Evolutionary conservation across 2,797 vertebrate species (phyloP).

Genomic region (Halcyon chelicuti): DNA sequence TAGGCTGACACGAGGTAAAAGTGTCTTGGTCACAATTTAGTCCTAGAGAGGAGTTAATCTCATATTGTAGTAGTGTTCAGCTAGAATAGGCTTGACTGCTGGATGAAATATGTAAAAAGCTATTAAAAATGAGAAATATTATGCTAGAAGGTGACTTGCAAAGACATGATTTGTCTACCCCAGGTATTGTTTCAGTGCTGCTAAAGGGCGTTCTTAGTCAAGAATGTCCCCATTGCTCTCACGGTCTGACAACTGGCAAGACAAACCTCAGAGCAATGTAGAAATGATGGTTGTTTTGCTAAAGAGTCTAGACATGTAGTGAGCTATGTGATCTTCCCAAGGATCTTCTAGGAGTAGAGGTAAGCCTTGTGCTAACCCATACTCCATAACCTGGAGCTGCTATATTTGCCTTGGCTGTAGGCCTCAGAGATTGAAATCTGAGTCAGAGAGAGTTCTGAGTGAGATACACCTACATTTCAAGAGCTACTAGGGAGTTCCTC

Average conservation of each 20-base stretch:
- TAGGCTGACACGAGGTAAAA: neutral
- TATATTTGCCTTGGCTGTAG: neutral
- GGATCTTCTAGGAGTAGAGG: neutral
- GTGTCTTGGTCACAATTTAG: neutral
- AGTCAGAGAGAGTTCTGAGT: neutral
- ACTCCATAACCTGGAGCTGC: neutral
- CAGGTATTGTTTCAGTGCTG: neutral
- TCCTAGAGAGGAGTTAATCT: neutral
- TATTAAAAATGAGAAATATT: neutral
- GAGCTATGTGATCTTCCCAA: neutral
- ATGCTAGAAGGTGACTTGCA: neutral
- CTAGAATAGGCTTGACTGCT: neutral
- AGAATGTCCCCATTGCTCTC: neutral
- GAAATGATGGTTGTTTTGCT: neutral
- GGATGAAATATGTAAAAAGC: neutral
- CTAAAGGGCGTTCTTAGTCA: rapidly evolving
- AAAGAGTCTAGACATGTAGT: neutral
- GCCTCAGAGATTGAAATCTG: neutral
- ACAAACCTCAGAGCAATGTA: neutral
- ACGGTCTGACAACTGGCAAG: neutral
- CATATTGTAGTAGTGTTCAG: neutral
- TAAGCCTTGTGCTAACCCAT: neutral
- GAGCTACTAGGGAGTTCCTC: neutral
- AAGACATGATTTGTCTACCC: neutral
- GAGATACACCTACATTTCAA: neutral